Conservation (phyloP, 1,140 invertebrate species). For the Drosophila persimilis region DNA sequence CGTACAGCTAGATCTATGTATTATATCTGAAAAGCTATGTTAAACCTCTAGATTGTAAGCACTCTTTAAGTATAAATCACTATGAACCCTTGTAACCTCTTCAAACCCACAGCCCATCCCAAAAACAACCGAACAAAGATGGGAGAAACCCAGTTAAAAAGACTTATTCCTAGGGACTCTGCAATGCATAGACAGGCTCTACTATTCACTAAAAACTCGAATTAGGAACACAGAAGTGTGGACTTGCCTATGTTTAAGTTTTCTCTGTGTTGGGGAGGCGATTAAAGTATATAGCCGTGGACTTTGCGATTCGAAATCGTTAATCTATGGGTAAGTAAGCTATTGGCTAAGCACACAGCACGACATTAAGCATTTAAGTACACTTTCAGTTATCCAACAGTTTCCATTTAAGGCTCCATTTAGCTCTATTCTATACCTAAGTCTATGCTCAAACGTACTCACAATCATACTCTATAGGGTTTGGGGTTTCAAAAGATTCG, state of each 20-base stretch:
- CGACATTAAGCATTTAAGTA: constrained; percentile 76
- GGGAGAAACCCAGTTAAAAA: constrained; percentile 7
- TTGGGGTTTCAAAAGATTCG: constrained; percentile 12
- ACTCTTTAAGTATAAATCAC: constrained; percentile 30
- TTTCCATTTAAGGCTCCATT: constrained; percentile 10
- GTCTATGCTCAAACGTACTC: constrained; percentile 5
- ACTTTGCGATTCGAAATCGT: constrained; percentile 20
- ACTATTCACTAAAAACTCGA: constrained; percentile 27
- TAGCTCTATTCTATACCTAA: constrained; percentile 21
- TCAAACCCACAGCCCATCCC: constrained; percentile 47
- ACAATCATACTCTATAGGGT: constrained; percentile 5
- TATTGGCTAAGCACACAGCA: constrained; percentile 64
- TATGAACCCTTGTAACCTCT: constrained; percentile 6
- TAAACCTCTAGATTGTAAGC: constrained; percentile 1
- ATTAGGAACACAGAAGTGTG: constrained; percentile 67
- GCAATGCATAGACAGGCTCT: constrained; percentile 38
- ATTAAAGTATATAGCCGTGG: constrained; percentile 28
- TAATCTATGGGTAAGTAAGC: constrained; percentile 25
- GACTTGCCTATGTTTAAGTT: constrained; percentile 20
- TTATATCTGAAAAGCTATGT: constrained; percentile 30
- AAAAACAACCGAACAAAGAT: constrained; percentile 23
- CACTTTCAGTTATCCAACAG: constrained; percentile 62
- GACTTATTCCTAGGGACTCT: constrained; percentile 43
- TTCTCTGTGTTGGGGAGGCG: constrained; percentile 13
- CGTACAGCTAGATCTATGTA: constrained; percentile 6